These are phyloP conservation scores for Caenorhabditis macrosperma DNA, from an alignment of 2,888 invertebrate genomes.

Conservation along the genomic window DNA sequence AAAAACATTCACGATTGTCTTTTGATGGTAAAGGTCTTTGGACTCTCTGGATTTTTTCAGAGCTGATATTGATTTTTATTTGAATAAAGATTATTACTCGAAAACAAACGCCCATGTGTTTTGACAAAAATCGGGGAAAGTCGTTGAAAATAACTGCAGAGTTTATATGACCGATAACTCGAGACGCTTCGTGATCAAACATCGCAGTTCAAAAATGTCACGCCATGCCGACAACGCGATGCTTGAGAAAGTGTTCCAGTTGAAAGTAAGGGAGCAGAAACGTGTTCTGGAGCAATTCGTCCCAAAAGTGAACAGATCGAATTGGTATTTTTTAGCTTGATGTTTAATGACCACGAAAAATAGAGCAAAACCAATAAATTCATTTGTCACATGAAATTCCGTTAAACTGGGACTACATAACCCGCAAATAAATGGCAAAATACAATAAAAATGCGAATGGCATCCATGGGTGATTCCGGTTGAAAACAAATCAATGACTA, in stretches of 20 bases:
- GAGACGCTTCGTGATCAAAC: too few species aligned
- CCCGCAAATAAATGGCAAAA: conserved; percentile 31
- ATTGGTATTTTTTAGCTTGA: too few species aligned
- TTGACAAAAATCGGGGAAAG: neutral
- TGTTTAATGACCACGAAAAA: too few species aligned
- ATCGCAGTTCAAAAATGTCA: too few species aligned
- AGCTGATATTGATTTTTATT: conserved; percentile 34
- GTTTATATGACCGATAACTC: too few species aligned
- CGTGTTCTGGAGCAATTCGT: too few species aligned
- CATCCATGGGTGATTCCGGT: conserved; percentile 4
- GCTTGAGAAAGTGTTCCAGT: too few species aligned
- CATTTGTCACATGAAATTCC: neutral
- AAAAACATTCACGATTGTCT: conserved; percentile 53
- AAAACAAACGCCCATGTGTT: too few species aligned
- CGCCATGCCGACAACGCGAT: too few species aligned
- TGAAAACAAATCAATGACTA: conserved; percentile 12
- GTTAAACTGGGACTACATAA: conserved; percentile 19
- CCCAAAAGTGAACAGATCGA: too few species aligned
- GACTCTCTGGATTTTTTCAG: conserved; percentile 30
- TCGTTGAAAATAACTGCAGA: neutral
- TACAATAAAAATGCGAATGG: conserved; percentile 45
- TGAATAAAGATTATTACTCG: conserved; percentile 31
- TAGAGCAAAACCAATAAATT: neutral
- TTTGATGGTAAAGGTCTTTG: conserved; percentile 25
- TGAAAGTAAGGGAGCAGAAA: too few species aligned